These are phyloP conservation scores for Eulemur coronatus DNA, from an alignment of 2,797 vertebrate species.

Conservation along the genomic window DNA sequence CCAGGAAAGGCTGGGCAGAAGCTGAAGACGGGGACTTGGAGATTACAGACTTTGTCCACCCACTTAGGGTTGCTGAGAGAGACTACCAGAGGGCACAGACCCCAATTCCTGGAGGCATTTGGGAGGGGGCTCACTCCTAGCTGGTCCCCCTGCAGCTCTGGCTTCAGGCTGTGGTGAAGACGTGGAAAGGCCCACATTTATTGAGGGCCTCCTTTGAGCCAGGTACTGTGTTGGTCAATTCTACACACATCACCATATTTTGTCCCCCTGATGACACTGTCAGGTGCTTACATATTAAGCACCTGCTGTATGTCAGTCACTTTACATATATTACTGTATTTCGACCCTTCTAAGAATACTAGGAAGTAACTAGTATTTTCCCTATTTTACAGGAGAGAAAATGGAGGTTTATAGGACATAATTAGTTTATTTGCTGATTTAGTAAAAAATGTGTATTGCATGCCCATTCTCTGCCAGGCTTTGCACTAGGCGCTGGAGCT, in stretches of 20 bases:
- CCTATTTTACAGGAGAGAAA: not conserved
- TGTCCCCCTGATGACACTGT: not conserved
- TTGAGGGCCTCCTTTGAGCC: not conserved
- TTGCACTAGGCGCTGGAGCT: not conserved
- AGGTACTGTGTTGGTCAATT: not conserved
- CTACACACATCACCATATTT: not conserved
- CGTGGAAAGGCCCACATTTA: not conserved
- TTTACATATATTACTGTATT: not conserved
- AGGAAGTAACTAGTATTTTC: constrained; percentile 10
- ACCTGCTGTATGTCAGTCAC: not conserved
- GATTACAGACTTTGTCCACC: constrained; percentile 54
- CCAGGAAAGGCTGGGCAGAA: constrained; percentile 71
- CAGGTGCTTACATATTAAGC: not conserved
- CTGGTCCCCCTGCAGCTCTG: not conserved
- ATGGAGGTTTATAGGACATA: not conserved
- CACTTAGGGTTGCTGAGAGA: constrained; percentile 30
- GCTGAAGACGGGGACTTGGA: constrained; percentile 42
- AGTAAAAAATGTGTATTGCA: not conserved
- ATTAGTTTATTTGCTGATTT: constrained; percentile 3
- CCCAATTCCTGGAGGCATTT: constrained; percentile 23
- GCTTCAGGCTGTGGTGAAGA: not conserved
- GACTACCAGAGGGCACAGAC: constrained; percentile 9
- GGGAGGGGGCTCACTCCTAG: not conserved
- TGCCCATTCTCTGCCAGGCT: not conserved
- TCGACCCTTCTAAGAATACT: not conserved